Conservation (phyloP, 2,797 vertebrate species). For the Bradypodion ventrale region DNA sequence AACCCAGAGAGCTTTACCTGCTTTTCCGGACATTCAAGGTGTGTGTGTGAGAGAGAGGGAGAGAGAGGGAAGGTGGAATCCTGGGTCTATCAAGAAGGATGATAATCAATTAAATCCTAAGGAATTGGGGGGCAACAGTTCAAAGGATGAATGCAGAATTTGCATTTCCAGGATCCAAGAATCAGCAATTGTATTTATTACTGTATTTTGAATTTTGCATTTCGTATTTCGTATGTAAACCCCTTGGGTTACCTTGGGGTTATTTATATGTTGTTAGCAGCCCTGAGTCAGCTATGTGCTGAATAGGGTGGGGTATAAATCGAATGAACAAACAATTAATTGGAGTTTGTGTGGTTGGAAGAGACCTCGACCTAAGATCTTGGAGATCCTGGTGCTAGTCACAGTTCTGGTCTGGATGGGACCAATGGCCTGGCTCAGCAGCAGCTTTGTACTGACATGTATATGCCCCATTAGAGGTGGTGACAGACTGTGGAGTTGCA, state of each 20-base stretch:
- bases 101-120: not conserved
- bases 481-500: not conserved
- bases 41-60: constrained; percentile 59
- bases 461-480: not conserved
- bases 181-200: no score
- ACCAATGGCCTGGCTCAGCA: not conserved
- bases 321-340: no score
- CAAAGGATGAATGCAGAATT: not conserved
- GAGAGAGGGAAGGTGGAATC: not conserved
- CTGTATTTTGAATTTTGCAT: no score
- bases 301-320: no score
- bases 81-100: not conserved
- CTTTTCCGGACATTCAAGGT: constrained; percentile 85
- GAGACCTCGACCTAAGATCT: not conserved
- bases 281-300: no score
- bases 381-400: not conserved
- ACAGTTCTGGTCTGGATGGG: not conserved
- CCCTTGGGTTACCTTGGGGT: no score
- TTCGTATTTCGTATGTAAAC: no score
- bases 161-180: no score
- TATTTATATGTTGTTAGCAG: no score
- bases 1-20: constrained; percentile 83
- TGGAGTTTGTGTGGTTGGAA: not conserved
- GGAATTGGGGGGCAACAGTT: not conserved
- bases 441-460: no score